Evolutionary conservation across 2,888 invertebrate genomes (phyloP), one percentile per base, ranked within the genome.

Genomic region (Aphidius colemani): DNA sequence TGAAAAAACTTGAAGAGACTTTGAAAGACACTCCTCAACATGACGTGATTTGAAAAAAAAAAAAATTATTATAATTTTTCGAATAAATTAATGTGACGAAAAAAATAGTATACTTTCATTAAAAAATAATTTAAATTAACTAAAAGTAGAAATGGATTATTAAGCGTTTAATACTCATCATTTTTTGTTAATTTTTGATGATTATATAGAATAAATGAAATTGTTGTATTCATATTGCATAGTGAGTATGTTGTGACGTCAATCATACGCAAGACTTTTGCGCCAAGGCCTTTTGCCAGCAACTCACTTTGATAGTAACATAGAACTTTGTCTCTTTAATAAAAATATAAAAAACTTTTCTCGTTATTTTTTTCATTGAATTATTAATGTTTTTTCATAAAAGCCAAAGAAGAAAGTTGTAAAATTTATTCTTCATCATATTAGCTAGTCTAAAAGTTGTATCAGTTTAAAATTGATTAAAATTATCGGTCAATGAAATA

Each of bases 231-330:
- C 57, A 40, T 39, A 10, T n/a, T n/a, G 53, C 18, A 53, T 7
- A 53, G 39, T 45, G 30, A 45, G 45, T 57, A n/a, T 3, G 2
- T 46, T 10, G 30, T 57, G 57, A 57, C 57, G 57, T 57, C 57
- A 57, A 57, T 57, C 57, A 46, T 57, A 41, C 56, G 53, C 53
- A 57, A 57, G 45, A 45, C 56, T 45, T 57, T 44, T n/a, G 30
- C 30, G 30, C 5, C 30, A 30, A 30, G 30, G 30, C 3, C 30
- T 44, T 41, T 9, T 30, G 13, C 55, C 46, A 46, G 11, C 57
- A 57, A 57, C 46, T 30, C 30, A 30, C 30, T 30, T 30, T 30
- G 30, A 30, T 30, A 30, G 30, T 30, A 18, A 18, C 13, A 18
- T 18, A 30, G 30, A 30, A 30, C 30, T 30, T 30, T 30, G 30